Base-by-base conservation (phyloP, 2,797 vertebrate genomes). In the Acanthurus lineatus region DNA sequence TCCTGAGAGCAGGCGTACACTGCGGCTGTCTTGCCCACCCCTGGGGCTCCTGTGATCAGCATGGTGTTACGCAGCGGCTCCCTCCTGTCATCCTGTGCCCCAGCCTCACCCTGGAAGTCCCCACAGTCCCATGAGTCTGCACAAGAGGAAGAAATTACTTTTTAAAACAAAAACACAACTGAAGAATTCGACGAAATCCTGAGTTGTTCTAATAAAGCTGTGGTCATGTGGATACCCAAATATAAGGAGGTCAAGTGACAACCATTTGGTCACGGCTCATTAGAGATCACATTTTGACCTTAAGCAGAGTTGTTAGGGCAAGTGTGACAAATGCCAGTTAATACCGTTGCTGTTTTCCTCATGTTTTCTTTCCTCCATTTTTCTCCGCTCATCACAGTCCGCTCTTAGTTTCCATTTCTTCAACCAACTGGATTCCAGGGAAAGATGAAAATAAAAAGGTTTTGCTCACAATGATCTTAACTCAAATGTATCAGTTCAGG, bases 1-100 rank as follows among this genome's bases (percentile, higher is more conserved):
- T 99, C 97, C 88, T 96, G 96, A 25, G 97, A 96, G 76, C 98
- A 99, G 79, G 98, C 97, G 5, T 98, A 99, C 16, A 99, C 97
- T 0, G 96, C 94, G 16, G 98, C 96, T 0, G 97, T 99, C 85
- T 99, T 99, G 9, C 98, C 98, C 59, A 97, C 94, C 6, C 98
- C 98, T 0, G 95, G 88, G 7, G 97, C 97, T 61, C 98, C 98
- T 2, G 94, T 95, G 45, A 99, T 96, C 74, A 99, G 94, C 73
- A 97, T 77, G 0, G 97, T 95, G 86, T 96, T 98, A 80, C 96
- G 95, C 40, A 96, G 93, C 3, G 51, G 82, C 53, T 67, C 89
- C 57, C 94, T 95, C 38, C 91, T 89, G 19, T 56, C 91, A 0
- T 81, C 93, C 1, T 86, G 94, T 66, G 86, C 81, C 59, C 82